Base-by-base conservation (phyloP, 2,113 vertebrate species). In the Pterophyllum scalare region DNA sequence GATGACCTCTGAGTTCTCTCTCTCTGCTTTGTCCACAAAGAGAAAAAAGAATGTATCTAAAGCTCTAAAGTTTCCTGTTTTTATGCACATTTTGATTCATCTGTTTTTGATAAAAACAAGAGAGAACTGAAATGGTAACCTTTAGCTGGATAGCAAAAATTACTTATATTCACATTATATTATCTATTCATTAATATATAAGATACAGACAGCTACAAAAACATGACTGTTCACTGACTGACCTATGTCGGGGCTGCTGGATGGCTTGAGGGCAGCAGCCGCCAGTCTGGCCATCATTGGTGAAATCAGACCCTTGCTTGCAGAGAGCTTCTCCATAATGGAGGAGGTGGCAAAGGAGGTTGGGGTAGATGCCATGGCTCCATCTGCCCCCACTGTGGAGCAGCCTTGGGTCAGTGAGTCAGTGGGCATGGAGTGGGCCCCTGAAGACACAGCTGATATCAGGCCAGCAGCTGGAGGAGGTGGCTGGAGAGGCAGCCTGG, bases 201-300 rank as follows among this genome's bases (percentile, higher is more conserved):
- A 72, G 43, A 31, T 54, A 54, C 54, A 72, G 26, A 33, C 33
- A 19, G 46, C 26, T 72, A 52, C 15, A 52, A 52, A 52, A 17
- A 52, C 6, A 52, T 5, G 10, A 6, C 6, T n/a, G 2, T 65
- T 12, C 70, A 62, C 59, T 59, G 72, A 92, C 97, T 96, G 86
- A 99, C 98, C 98, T 97, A 96, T 89, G 83, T 98, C 97, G 59
- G 92, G 92, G 87, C 95, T 94, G 89, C 95, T 94, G 40, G 97
- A 95, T 57, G 98, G 97, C 90, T 98, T 99, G 88, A 99, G 97
- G 9, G 98, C 98, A 3, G 98, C 98, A 0, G 98, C 98, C n/a
- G 98, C 98, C 93, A 99, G 92, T 84, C 98, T 94, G 82, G 98
- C 98, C 98, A 99, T 99, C 98, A 99, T 99, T 54, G 98, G 98